Evolutionary conservation across 1,140 invertebrate genomes (phyloP).

Genomic region (Mya arenaria): DNA sequence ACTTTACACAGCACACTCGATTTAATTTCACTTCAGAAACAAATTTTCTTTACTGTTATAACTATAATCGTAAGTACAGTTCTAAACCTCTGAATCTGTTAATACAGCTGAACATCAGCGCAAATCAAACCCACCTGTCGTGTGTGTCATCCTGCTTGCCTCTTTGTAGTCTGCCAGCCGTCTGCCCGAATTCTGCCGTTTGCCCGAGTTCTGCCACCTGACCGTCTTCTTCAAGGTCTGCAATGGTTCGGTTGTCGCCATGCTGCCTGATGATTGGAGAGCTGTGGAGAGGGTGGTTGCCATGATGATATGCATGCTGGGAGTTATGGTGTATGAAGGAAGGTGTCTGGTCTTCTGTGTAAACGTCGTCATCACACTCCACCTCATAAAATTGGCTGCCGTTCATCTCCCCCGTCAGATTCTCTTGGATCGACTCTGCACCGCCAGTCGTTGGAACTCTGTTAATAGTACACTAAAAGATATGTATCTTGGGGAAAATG

Average conservation of each 20-base stretch:
- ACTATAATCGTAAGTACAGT: too few species aligned
- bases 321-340: slow-evolving; percentile 49
- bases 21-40: too few species aligned
- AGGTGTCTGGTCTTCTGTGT: slow-evolving; percentile 40
- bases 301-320: not conserved
- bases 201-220: not conserved
- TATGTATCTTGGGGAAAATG: not conserved
- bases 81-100: too few species aligned
- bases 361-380: slow-evolving; percentile 67
- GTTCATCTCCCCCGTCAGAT: slow-evolving; percentile 45
- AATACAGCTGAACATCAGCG: too few species aligned
- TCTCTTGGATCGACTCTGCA: slow-evolving; percentile 54
- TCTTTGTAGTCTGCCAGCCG: too few species aligned
- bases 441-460: slow-evolving; percentile 36
- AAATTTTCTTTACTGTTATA: too few species aligned
- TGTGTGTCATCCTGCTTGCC: too few species aligned
- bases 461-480: not conserved
- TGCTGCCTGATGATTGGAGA: slow-evolving; percentile 16
- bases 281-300: not conserved
- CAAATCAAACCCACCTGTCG: too few species aligned
- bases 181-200: too few species aligned
- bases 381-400: slow-evolving; percentile 36
- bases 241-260: not conserved
- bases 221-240: not conserved
- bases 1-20: too few species aligned